Evolutionary conservation across 2,113 vertebrate species (phyloP).

Genomic region (Pomatorhinus ruficollis): DNA sequence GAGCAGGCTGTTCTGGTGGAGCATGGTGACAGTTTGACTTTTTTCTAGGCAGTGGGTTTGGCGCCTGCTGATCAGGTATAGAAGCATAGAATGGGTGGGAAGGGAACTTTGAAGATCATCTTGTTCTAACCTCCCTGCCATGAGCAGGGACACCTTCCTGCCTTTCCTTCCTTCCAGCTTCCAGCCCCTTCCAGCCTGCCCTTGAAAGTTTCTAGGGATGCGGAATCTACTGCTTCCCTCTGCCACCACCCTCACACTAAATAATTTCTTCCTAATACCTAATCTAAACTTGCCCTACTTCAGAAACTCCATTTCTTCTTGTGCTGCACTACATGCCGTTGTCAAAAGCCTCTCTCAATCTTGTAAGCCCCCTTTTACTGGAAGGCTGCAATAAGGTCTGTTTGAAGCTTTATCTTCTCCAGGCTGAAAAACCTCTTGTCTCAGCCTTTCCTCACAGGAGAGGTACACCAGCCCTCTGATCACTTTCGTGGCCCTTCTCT

Average conservation of each 20-base stretch:
- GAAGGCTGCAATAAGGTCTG: not conserved
- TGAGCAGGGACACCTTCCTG: not conserved
- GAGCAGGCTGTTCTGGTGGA: not conserved
- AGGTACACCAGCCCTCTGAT: not conserved
- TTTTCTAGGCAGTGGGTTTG: not conserved
- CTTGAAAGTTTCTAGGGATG: not conserved
- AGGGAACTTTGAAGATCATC: not conserved
- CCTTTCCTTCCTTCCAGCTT: not conserved
- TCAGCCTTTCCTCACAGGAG: not conserved
- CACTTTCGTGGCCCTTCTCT: not conserved
- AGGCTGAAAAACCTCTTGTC: not conserved
- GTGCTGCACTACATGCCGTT: not conserved
- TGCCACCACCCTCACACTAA: accelerated
- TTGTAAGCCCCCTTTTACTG: accelerated
- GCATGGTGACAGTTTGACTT: not conserved
- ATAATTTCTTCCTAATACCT: not conserved
- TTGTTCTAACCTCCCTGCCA: not conserved
- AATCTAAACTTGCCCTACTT: not conserved
- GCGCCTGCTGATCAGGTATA: not conserved
- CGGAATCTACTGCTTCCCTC: not conserved
- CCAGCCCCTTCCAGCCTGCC: not conserved
- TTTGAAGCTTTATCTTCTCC: not conserved
- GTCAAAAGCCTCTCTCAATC: not conserved
- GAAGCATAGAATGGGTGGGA: not conserved
- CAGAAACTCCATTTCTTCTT: not conserved